Conservation (phyloP, 2,113 vertebrate genomes). For the Heterotilapia buettikoferi region DNA sequence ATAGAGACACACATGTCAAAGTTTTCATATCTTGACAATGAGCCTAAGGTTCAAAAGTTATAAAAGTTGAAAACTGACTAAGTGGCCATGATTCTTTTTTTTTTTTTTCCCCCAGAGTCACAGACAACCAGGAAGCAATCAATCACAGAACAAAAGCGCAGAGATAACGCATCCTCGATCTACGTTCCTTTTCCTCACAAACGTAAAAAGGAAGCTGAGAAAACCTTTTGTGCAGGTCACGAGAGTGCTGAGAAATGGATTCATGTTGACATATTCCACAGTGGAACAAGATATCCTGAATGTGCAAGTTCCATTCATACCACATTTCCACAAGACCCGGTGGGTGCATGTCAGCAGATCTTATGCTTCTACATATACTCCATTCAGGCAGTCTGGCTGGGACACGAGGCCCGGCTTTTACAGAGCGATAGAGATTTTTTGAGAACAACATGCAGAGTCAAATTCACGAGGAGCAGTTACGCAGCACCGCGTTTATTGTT, state of each 20-base stretch:
- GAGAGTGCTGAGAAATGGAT: constrained; percentile 39
- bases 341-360: constrained; percentile 60
- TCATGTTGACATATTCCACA: constrained; percentile 55
- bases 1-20: not conserved
- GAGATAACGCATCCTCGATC: constrained; percentile 9
- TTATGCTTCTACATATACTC: constrained; percentile 17
- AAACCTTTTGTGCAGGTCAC: constrained; percentile 48
- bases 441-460: too few relatives aligned
- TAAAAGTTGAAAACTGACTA: not conserved
- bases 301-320: constrained; percentile 69
- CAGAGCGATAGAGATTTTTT: not conserved
- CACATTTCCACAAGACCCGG: constrained; percentile 47
- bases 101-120: not conserved
- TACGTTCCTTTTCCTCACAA: not conserved
- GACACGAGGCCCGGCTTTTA: not conserved
- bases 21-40: not conserved
- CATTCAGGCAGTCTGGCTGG: not conserved
- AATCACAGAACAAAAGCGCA: constrained; percentile 37
- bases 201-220: constrained; percentile 5
- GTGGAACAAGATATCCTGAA: constrained; percentile 60
- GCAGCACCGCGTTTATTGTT: constrained; percentile 16
- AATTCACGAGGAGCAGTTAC: not conserved
- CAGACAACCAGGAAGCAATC: constrained; percentile 23
- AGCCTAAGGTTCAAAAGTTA: not conserved
- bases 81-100: not conserved